phyloP scores from a whole-genome alignment of 2,113 vertebrate genomes.

The Narcine bancroftii region DNA sequence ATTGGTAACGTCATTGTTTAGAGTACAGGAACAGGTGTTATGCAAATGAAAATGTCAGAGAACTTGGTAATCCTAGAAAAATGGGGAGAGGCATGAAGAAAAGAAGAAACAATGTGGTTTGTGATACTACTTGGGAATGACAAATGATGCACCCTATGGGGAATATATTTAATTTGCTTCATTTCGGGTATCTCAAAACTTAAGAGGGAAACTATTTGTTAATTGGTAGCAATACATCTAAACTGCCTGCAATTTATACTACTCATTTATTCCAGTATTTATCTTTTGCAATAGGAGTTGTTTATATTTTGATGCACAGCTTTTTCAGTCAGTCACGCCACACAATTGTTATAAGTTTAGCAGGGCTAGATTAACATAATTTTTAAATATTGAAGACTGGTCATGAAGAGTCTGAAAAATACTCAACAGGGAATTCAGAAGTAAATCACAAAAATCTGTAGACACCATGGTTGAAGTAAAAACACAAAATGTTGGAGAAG shows the following conservation, averaged over 20 bases:
- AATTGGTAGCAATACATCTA: background rate
- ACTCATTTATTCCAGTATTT: background rate
- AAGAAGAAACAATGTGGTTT: background rate
- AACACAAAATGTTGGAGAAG: too few relatives aligned
- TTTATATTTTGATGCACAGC: background rate
- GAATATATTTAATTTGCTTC: background rate
- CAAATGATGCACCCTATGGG: background rate
- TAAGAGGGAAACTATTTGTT: background rate
- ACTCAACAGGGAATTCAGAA: too few relatives aligned
- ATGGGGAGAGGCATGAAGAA: background rate
- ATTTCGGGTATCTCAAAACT: background rate
- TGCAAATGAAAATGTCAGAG: background rate
- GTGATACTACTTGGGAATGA: background rate
- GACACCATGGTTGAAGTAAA: too few relatives aligned
- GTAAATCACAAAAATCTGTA: too few relatives aligned
- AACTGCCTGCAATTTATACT: background rate
- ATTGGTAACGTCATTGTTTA: background rate
- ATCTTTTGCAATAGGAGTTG: background rate
- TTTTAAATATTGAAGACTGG: background rate
- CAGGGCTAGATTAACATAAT: background rate
- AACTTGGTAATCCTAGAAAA: background rate
- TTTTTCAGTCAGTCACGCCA: background rate
- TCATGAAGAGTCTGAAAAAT: too few relatives aligned
- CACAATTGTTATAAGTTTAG: background rate
- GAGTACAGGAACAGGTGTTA: background rate